Base-by-base conservation (phyloP, 2,113 vertebrate species). In the Pipra filicauda region DNA sequence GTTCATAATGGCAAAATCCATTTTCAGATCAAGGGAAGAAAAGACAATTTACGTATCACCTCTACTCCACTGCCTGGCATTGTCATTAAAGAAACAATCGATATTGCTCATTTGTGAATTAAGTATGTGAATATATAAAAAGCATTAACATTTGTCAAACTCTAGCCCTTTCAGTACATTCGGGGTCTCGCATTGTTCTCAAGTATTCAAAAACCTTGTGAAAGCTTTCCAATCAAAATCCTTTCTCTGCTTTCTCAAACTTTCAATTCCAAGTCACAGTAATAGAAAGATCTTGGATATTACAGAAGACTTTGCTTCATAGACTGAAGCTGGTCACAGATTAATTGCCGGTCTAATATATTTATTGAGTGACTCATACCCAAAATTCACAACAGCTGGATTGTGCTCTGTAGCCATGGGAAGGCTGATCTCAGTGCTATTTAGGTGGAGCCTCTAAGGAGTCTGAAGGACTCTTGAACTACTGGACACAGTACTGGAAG, bases 1-100 rank as follows among this genome's bases (percentile, higher is more conserved):
- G 48, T 22, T 93, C 43, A 86, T 95, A 95, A 97, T 33, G 90
- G 77, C 51, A 95, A 95, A 97, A 95, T 91, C 85, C 78, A 93
- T 96, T 97, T 96, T 90, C 83, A 76, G 67, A 95, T 86, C 84
- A 72, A 86, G 64, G 48, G 52, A 95, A 89, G 74, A 89, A 91
- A 95, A 93, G 85, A 49, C 76, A 94, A 86, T 96, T 94, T 92
- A 86, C 31, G 48, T 73, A 77, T 92, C 95, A 96, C 73, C 89
- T 70, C 35, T 75, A 70, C 59, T 64, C 64, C 14, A 19, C n/a
- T 93, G 46, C 74, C 35, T 94, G 83, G 41, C 74, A 76, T 58
- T 91, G 61, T 78, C 66, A 75, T 92, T 93, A 91, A 70, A 89
- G 74, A 88, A 95, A 77, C 11, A 79, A 82, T 94, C 84, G 91